Conservation (phyloP, 1,140 invertebrate species). For the Zaprionus camerounensis region DNA sequence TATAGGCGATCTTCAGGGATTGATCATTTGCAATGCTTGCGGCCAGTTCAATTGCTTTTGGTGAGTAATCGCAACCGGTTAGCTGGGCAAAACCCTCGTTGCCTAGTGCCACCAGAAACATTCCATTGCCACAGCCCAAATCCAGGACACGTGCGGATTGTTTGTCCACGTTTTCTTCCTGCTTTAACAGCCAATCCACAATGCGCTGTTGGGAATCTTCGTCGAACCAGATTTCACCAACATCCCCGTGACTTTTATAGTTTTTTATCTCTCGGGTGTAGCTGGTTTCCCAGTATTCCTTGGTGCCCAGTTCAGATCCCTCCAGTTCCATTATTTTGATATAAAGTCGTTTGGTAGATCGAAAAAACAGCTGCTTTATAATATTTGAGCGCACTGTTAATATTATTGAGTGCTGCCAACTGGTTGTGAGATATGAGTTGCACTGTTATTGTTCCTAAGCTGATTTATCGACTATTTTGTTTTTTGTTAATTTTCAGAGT, state of each 20-base stretch:
- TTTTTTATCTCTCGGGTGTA: conserved; percentile 93
- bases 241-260: conserved; percentile 92
- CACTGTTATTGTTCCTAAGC: not conserved
- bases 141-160: conserved; percentile 87
- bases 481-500: not conserved
- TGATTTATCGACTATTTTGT: not conserved
- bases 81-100: conserved; percentile 89
- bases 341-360: not conserved
- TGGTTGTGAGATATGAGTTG: not conserved
- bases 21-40: conserved; percentile 87
- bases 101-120: conserved; percentile 91
- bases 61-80: conserved; percentile 93
- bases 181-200: conserved; percentile 87
- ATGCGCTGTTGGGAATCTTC: conserved; percentile 91
- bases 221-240: conserved; percentile 97
- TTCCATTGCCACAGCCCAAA: conserved; percentile 96
- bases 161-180: conserved; percentile 67
- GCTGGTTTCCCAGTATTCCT: conserved; percentile 93
- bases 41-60: conserved; percentile 91
- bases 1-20: conserved; percentile 86
- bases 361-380: conserved; percentile 13
- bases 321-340: conserved; percentile 85
- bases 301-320: conserved; percentile 91
- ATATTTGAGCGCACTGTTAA: not conserved
- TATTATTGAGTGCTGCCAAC: not conserved